Evolutionary conservation across 1,140 invertebrate species (phyloP).

Genomic region (Brachionus calyciflorus): DNA sequence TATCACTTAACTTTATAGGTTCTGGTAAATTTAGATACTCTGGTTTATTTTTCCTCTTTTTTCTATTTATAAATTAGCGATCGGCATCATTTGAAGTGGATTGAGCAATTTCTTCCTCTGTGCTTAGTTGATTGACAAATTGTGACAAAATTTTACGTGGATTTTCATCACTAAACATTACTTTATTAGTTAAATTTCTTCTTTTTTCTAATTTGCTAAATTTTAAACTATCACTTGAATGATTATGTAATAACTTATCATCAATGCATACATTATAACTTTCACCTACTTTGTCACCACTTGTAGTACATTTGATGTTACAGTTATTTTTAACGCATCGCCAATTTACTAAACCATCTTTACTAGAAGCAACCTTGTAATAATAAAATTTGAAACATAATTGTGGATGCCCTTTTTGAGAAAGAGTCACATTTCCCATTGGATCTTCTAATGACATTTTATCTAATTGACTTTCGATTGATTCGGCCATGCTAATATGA

Average conservation of each 20-base stretch:
- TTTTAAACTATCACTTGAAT: background rate
- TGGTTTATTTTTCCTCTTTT: conserved; percentile 6
- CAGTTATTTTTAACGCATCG: background rate
- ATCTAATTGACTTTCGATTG: background rate
- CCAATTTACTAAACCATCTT: background rate
- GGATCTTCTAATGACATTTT: background rate
- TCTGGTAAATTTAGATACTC: background rate
- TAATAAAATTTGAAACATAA: background rate
- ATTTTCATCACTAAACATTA: background rate
- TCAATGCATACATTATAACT: background rate
- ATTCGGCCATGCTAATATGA: background rate
- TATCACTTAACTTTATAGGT: background rate
- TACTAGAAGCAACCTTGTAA: background rate
- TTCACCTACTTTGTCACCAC: background rate
- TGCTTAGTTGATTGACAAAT: background rate
- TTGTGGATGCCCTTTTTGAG: conserved; percentile 10
- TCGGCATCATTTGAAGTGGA: background rate
- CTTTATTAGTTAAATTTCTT: background rate
- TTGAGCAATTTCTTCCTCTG: background rate
- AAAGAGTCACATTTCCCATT: background rate
- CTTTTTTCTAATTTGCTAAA: background rate
- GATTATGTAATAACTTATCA: background rate
- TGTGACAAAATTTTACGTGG: background rate
- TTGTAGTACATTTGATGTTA: background rate
- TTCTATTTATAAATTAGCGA: background rate